A percentile compares a stretch with the other conserved stretches of the same genome.
phyloP scores from a whole-genome alignment of 2,888 invertebrate species.

The Catocala sponsa region DNA sequence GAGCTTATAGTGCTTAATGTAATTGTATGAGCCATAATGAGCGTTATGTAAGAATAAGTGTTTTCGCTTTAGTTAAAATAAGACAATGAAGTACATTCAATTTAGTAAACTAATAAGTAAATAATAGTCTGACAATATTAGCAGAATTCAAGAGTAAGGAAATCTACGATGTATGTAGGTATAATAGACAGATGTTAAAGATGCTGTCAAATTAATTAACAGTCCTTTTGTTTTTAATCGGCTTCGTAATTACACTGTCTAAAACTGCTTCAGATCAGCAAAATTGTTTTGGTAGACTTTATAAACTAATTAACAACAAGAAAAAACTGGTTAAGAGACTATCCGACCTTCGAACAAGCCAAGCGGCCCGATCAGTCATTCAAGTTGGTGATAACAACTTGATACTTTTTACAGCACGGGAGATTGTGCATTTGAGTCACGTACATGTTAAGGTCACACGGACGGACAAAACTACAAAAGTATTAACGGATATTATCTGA shows the following conservation, averaged over 20 bases:
- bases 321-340: conserved; percentile 39
- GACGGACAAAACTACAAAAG: conserved; percentile 1
- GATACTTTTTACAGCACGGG: conserved; percentile 17
- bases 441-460: background rate
- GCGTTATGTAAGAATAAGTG: background rate
- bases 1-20: conserved; percentile 5
- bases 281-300: conserved; percentile 63
- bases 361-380: conserved; percentile 8
- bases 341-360: conserved; percentile 26
- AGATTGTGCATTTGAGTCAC: conserved; percentile 17
- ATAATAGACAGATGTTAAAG: conserved; percentile 3
- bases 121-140: too few relatives aligned
- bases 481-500: too few relatives aligned
- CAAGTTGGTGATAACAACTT: conserved; percentile 19
- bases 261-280: conserved; percentile 45
- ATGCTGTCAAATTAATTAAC: conserved; percentile 39
- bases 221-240: conserved; percentile 47
- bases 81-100: too few relatives aligned
- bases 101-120: too few relatives aligned
- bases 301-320: conserved; percentile 59
- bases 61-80: background rate
- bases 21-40: background rate
- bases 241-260: conserved; percentile 51
- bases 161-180: background rate
- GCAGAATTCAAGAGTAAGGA: background rate